These are phyloP conservation scores for Drosophila pseudotalamancana DNA, from an alignment of 2,888 invertebrate species.

Conservation along the genomic window DNA sequence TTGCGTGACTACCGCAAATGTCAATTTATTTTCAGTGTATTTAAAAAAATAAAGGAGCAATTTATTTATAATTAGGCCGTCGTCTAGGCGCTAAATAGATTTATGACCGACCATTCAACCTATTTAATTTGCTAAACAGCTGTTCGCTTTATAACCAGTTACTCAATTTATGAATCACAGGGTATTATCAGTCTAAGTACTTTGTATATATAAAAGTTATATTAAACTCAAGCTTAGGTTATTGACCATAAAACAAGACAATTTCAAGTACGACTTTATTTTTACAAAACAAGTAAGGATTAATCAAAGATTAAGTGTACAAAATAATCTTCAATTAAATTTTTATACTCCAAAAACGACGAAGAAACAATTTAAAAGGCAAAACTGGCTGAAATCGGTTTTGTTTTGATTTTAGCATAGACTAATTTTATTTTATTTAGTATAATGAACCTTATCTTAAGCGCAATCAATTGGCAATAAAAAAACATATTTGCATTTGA, in stretches of 20 bases:
- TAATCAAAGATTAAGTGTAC: neutral
- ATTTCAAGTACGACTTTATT: neutral
- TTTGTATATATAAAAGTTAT: neutral
- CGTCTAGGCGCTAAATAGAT: slow-evolving; percentile 39
- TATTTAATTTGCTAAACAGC: neutral
- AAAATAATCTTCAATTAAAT: neutral
- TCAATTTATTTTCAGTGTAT: slow-evolving; percentile 15
- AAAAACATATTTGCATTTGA: no score
- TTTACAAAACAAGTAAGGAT: neutral
- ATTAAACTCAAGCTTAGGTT: neutral
- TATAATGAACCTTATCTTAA: no score
- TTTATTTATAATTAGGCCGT: slow-evolving; percentile 33
- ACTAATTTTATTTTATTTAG: no score
- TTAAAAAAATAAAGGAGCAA: slow-evolving; percentile 25
- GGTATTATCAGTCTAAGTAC: neutral
- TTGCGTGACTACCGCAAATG: slow-evolving; percentile 56
- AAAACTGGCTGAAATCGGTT: no score
- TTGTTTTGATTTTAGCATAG: no score
- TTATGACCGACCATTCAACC: slow-evolving; percentile 12
- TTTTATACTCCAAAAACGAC: neutral
- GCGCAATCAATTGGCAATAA: no score
- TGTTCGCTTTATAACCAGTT: neutral
- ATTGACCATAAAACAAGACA: neutral
- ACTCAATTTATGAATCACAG: neutral
- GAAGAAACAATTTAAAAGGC: neutral